phyloP scores from a whole-genome alignment of 1,140 invertebrate species.

The Arctopsyche grandis region DNA sequence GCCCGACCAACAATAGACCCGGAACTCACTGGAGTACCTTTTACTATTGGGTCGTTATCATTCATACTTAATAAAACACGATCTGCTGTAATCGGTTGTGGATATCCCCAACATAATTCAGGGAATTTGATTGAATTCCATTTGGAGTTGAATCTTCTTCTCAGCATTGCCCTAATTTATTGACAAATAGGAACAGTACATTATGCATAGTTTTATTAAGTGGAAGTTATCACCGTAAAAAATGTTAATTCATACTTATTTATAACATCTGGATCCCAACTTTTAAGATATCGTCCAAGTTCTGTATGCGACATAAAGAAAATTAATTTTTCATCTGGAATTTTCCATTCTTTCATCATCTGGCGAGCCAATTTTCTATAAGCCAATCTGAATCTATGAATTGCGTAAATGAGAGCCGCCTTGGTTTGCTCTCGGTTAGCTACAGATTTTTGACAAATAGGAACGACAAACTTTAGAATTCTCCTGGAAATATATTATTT shows the following conservation, averaged over 20 bases:
- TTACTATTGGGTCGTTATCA: slow-evolving; percentile 58
- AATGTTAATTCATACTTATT: slow-evolving; percentile 67
- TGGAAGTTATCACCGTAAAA: too few relatives aligned
- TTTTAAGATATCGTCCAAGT: slow-evolving; percentile 69
- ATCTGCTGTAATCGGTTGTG: slow-evolving; percentile 59
- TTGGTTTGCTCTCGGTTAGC: slow-evolving; percentile 75
- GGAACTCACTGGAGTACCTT: slow-evolving; percentile 77
- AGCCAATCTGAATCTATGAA: slow-evolving; percentile 72
- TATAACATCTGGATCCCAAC: slow-evolving; percentile 68
- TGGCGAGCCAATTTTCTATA: slow-evolving; percentile 69
- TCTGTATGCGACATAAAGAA: slow-evolving; percentile 78
- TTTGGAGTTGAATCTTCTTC: slow-evolving; percentile 68
- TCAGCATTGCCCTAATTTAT: slow-evolving; percentile 70
- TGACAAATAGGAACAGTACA: neutral
- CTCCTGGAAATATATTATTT: slow-evolving; percentile 22
- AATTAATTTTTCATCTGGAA: slow-evolving; percentile 75
- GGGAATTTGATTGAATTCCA: slow-evolving; percentile 72
- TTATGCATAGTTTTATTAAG: neutral
- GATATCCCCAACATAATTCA: slow-evolving; percentile 72
- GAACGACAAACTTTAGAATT: slow-evolving; percentile 41
- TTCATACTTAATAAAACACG: neutral
- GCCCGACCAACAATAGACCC: slow-evolving; percentile 75
- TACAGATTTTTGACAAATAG: slow-evolving; percentile 69
- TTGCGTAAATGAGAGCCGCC: slow-evolving; percentile 68
- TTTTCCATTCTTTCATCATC: slow-evolving; percentile 70